Base-by-base conservation (phyloP, 2,113 vertebrate genomes). In the Rallus limicola region DNA sequence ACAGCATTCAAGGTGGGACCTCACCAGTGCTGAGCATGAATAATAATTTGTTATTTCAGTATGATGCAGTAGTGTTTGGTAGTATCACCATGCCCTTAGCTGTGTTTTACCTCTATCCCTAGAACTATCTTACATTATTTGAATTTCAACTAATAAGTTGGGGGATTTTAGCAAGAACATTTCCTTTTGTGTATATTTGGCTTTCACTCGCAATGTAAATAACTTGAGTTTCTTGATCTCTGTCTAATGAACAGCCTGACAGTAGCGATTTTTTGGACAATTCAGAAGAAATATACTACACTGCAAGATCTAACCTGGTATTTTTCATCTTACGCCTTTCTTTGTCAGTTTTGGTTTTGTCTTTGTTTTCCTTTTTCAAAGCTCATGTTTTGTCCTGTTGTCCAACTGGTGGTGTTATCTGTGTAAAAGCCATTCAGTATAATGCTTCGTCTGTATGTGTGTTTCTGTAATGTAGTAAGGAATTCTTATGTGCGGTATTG, bases 241-340 rank as follows among this genome's bases (percentile, higher is more conserved):
- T 99, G 34, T 98, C 98, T 99, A 98, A 99, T 98, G 97, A 99
- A 99, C 99, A 99, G 99, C 98, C 98, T 98, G 98, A 98, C 98
- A 99, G 98, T 99, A 99, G 98, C 97, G 98, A 98, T 98, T 99
- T 99, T 99, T 99, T 99, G 98, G 99, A 99, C 99, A 99, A 98
- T 99, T 98, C 99, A 98, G 99, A 99, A 98, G 99, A 99, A 98
- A 98, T 99, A 97, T 99, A 99, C 99, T 99, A 99, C 99, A 99
- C 99, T 98, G 99, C 99, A 98, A 99, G 99, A 99, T 99, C 99
- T 99, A 99, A 99, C 98, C 98, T 99, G 99, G 99, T 99, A 99
- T 98, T 98, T 98, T 98, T 97, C 34, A 53, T 97, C 97, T 98
- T 98, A 97, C 94, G 88, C 94, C 96, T 98, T 97, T 98, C 95